Evolutionary conservation across 2,888 invertebrate genomes (phyloP), one percentile per base, ranked within the genome.

Genomic region (Xylophagus ater): DNA sequence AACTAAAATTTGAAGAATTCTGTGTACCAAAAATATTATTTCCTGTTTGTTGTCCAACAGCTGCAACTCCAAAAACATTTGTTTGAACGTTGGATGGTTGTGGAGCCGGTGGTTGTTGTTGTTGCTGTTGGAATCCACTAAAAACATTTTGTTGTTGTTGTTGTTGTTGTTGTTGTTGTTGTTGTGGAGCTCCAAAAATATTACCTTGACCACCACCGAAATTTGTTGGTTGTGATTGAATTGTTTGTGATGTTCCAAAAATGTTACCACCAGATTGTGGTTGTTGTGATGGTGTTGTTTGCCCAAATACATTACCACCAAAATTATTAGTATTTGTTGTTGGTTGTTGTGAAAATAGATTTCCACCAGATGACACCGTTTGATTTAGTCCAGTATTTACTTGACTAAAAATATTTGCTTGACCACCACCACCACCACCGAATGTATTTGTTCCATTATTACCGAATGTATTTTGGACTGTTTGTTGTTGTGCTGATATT

Each of bases 11-110:
- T n/a, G n/a, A n/a, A n/a, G n/a, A n/a, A n/a, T n/a, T n/a, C n/a
- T n/a, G n/a, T n/a, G n/a, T n/a, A n/a, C n/a, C n/a, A n/a, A n/a
- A n/a, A n/a, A n/a, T n/a, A n/a, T n/a, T n/a, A n/a, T n/a, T n/a
- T n/a, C n/a, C n/a, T n/a, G n/a, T n/a, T n/a, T n/a, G n/a, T n/a
- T n/a, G n/a, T n/a, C n/a, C n/a, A n/a, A n/a, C 52, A 19, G 42
- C 37, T 51, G 65, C 64, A 19, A 65, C 64, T 37, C 30, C 37
- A 14, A 29, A 21, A 4, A 15, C 34, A 14, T 26, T 55, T 62
- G 45, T 64, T 62, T 9, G 67, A 45, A 26, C 57, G 57, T 44
- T 60, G 49, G 18, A 67, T 31, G 10, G 40, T 30, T 26, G 32
- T 37, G 15, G 34, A n/a, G 13, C 32, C 34, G n/a, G n/a, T 24